Percentiles rank a stretch among this genome's conserved stretches.
Conservation (phyloP, 1,140 invertebrate genomes). For the Olivierus martensii region DNA sequence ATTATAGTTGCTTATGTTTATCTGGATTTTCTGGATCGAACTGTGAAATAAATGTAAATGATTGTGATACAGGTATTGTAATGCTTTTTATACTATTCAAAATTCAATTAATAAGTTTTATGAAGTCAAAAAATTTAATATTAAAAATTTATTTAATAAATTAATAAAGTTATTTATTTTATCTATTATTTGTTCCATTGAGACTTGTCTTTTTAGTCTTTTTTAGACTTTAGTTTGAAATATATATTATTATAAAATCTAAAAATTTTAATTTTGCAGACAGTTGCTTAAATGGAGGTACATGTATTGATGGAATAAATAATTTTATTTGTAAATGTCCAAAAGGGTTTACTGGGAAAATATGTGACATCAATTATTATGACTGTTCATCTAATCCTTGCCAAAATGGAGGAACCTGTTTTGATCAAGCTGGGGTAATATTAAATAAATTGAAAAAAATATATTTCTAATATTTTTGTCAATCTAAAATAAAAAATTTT, state of each 20-base stretch:
- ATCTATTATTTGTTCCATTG: no score
- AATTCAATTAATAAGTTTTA: background rate
- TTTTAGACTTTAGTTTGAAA: no score
- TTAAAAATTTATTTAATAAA: background rate
- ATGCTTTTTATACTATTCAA: background rate
- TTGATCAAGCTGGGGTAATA: constrained; percentile 57
- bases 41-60: constrained; percentile 41
- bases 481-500: constrained; percentile 5
- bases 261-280: constrained; percentile 70
- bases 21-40: constrained; percentile 34
- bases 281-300: constrained; percentile 77
- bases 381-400: constrained; percentile 75
- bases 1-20: constrained; percentile 31
- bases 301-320: constrained; percentile 71
- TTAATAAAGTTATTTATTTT: no score
- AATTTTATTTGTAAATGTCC: constrained; percentile 75
- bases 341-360: constrained; percentile 72
- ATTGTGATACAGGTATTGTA: constrained; percentile 36
- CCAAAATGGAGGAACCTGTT: constrained; percentile 76
- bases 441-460: constrained; percentile 73
- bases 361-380: constrained; percentile 76
- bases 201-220: no score
- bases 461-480: constrained; percentile 94
- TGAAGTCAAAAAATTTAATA: background rate
- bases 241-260: no score